A percentile compares a stretch with the other conserved stretches of the same genome.
phyloP scores from a whole-genome alignment of 2,797 vertebrate genomes.

The Centroberyx gerrardi region DNA sequence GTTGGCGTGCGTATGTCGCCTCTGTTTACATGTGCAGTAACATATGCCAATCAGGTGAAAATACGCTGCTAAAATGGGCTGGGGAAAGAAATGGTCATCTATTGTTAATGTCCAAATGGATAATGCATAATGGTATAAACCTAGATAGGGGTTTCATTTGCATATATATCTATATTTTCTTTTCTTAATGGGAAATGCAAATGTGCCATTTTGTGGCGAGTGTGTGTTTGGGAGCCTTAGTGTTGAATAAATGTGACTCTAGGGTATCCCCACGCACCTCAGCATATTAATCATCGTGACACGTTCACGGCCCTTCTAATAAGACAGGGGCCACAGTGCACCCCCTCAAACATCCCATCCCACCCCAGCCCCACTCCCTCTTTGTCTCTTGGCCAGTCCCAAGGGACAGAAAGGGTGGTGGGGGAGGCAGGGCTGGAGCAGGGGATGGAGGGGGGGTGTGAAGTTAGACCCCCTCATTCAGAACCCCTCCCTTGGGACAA shows the following conservation, averaged over 20 bases:
- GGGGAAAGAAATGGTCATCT: slow-evolving; percentile 78
- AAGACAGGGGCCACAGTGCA: slow-evolving; percentile 90
- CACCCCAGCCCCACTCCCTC: slow-evolving; percentile 85
- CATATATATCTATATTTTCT: slow-evolving; percentile 89
- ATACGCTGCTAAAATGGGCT: slow-evolving; percentile 46
- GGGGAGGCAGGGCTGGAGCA: slow-evolving; percentile 81
- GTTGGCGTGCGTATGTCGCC: neutral
- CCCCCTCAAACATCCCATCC: slow-evolving; percentile 86
- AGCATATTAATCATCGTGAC: slow-evolving; percentile 92
- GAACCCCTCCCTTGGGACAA: slow-evolving; percentile 85
- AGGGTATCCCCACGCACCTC: slow-evolving; percentile 89
- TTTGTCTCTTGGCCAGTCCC: slow-evolving; percentile 88
- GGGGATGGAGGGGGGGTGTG: slow-evolving; percentile 78
- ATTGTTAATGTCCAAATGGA: slow-evolving; percentile 83
- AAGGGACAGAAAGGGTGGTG: slow-evolving; percentile 81
- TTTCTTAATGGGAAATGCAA: slow-evolving; percentile 90
- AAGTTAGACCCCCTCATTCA: slow-evolving; percentile 90
- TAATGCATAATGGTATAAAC: slow-evolving; percentile 80
- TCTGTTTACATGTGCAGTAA: slow-evolving; percentile 24
- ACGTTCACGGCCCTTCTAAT: slow-evolving; percentile 92
- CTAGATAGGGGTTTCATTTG: slow-evolving; percentile 84
- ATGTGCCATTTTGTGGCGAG: slow-evolving; percentile 87
- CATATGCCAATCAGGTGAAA: slow-evolving; percentile 66
- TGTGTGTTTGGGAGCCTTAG: slow-evolving; percentile 84
- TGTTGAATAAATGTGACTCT: slow-evolving; percentile 89